phyloP scores from a whole-genome alignment of 2,888 invertebrate genomes.

The Parapristionchus giblindavisi region DNA sequence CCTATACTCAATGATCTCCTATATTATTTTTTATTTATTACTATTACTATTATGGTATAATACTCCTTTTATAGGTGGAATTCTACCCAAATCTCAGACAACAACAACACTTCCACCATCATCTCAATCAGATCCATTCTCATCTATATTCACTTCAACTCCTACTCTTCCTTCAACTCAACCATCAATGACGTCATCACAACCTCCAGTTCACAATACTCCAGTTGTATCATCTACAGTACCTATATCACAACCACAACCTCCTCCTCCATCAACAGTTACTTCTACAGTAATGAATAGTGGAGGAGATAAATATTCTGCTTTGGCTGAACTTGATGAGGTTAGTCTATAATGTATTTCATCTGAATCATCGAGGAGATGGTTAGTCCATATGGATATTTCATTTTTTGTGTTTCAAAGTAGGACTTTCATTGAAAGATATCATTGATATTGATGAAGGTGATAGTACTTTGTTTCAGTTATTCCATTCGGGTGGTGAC shows the following conservation, averaged over 20 bases:
- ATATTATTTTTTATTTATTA: no score
- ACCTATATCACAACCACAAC: not conserved
- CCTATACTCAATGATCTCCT: no score
- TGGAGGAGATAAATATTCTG: conserved; percentile 46
- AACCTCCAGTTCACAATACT: conserved; percentile 5
- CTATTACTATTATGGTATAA: no score
- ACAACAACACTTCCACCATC: no score
- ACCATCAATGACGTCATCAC: not conserved
- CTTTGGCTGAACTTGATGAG: conserved; percentile 48
- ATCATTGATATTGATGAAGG: no score
- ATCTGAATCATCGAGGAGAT: no score
- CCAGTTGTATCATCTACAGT: no score
- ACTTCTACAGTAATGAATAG: not conserved
- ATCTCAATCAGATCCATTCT: no score
- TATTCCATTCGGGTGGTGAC: conserved; percentile 32
- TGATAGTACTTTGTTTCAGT: conserved; percentile 23
- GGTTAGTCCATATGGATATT: not conserved
- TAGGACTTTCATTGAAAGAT: not conserved
- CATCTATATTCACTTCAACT: not conserved
- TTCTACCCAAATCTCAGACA: no score
- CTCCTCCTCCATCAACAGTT: not conserved
- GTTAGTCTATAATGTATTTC: no score
- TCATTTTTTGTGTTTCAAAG: not conserved
- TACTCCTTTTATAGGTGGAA: no score
- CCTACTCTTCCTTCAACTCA: not conserved